Conservation (phyloP, 1,140 invertebrate species). For the Neodiprion fabricii region DNA sequence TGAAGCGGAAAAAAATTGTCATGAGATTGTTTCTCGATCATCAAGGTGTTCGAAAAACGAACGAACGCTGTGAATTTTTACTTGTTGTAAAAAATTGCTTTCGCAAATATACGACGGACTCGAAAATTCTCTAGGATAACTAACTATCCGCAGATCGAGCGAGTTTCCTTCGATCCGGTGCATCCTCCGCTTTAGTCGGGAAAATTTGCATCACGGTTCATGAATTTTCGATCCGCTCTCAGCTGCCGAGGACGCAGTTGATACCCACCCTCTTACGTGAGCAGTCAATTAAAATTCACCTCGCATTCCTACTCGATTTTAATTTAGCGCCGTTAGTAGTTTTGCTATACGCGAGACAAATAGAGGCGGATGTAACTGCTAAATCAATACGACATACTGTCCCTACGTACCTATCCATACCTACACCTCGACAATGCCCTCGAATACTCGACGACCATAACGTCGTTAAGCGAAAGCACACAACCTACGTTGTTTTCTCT, state of each 20-base stretch:
- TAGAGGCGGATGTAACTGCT: neutral
- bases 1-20: constrained; percentile 52
- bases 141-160: neutral
- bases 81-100: neutral
- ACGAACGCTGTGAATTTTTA: neutral
- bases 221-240: neutral
- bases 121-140: neutral
- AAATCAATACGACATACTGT: too few relatives aligned
- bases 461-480: too few relatives aligned
- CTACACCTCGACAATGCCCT: too few relatives aligned
- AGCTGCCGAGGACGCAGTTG: neutral
- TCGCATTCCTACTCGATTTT: neutral
- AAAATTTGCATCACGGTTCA: neutral
- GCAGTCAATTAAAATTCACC: constrained; percentile 5
- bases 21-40: neutral
- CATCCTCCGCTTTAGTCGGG: neutral
- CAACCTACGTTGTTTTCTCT: too few relatives aligned
- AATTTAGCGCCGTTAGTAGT: neutral
- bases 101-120: neutral
- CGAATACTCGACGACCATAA: too few relatives aligned
- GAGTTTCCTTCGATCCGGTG: neutral
- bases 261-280: neutral
- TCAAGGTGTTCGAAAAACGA: constrained; percentile 21
- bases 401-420: too few relatives aligned
- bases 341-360: neutral